These are phyloP conservation scores for Urosaurus nigricauda DNA, from an alignment of 2,797 vertebrate species.

Conservation along the genomic window DNA sequence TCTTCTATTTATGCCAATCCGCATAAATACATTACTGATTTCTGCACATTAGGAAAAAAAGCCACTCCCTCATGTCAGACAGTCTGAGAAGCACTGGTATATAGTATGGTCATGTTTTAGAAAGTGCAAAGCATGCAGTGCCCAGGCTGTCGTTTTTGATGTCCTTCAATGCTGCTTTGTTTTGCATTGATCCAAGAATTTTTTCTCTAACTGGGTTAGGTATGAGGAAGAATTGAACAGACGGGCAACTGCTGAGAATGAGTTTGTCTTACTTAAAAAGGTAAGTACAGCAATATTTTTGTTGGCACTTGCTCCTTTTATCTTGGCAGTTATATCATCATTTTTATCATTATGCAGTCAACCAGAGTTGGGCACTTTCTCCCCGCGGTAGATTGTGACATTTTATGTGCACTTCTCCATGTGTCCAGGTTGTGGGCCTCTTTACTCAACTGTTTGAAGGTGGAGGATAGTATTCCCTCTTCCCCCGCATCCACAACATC, in stretches of 20 bases:
- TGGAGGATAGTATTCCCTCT: not conserved
- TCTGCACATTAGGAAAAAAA: too few relatives aligned
- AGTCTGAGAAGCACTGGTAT: too few relatives aligned
- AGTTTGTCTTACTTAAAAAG: constrained; percentile 75
- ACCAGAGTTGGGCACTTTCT: not conserved
- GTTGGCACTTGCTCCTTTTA: not conserved
- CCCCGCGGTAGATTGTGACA: not conserved
- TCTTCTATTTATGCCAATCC: too few relatives aligned
- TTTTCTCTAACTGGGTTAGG: constrained; percentile 38
- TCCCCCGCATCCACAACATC: too few relatives aligned
- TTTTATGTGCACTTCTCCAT: not conserved
- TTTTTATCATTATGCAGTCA: not conserved
- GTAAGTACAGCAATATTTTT: constrained; percentile 50
- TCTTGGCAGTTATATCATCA: not conserved
- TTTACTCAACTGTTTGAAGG: not conserved
- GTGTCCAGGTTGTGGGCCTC: not conserved
- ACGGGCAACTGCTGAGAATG: constrained; percentile 69
- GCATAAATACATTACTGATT: too few relatives aligned
- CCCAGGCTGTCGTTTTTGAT: not conserved
- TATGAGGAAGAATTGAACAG: constrained; percentile 73
- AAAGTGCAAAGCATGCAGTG: not conserved
- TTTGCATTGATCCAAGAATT: not conserved
- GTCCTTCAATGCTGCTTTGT: not conserved
- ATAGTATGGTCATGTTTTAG: too few relatives aligned
- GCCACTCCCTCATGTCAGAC: too few relatives aligned